These are phyloP conservation scores for Malacoctenus gilli DNA, from an alignment of 2,797 vertebrate genomes.

Conservation along the genomic window DNA sequence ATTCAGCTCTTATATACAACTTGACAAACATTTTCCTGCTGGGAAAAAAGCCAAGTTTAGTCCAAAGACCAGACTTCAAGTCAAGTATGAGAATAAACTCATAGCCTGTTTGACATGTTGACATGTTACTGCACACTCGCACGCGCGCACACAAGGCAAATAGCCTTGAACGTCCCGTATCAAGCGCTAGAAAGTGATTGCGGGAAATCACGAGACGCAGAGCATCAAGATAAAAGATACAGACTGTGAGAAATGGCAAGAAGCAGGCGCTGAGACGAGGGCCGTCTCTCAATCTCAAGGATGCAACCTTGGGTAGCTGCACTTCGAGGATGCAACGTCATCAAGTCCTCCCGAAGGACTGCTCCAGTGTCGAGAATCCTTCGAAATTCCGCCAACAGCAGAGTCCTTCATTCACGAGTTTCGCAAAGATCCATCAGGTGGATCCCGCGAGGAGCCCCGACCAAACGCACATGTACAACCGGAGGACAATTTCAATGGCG, in stretches of 20 bases:
- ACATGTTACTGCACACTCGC: too few species aligned
- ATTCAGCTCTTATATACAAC: too few species aligned
- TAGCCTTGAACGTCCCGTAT: conserved; percentile 51
- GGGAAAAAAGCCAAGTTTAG: too few species aligned
- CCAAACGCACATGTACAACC: too few species aligned
- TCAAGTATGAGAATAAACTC: not conserved
- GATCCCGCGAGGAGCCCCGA: too few species aligned
- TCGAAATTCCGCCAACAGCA: not conserved
- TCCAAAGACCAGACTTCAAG: too few species aligned
- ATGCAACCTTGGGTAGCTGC: not conserved
- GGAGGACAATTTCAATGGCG: too few species aligned
- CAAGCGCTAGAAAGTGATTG: conserved; percentile 20
- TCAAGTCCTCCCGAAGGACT: not conserved
- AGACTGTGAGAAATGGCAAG: conserved; percentile 29
- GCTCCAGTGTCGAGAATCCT: not conserved
- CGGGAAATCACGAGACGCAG: conserved; percentile 41
- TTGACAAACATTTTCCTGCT: too few species aligned
- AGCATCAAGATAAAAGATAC: conserved; percentile 37
- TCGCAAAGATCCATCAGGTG: too few species aligned
- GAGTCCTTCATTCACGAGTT: not conserved
- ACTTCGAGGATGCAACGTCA: not conserved
- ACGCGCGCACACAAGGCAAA: conserved; percentile 10
- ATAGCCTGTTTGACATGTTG: too few species aligned
- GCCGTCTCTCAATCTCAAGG: not conserved
- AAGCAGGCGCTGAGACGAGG: not conserved